Evolutionary conservation across 2,888 invertebrate species (phyloP), one percentile per base, ranked within the genome.

Genomic region (Tricholauxania praeusta): DNA sequence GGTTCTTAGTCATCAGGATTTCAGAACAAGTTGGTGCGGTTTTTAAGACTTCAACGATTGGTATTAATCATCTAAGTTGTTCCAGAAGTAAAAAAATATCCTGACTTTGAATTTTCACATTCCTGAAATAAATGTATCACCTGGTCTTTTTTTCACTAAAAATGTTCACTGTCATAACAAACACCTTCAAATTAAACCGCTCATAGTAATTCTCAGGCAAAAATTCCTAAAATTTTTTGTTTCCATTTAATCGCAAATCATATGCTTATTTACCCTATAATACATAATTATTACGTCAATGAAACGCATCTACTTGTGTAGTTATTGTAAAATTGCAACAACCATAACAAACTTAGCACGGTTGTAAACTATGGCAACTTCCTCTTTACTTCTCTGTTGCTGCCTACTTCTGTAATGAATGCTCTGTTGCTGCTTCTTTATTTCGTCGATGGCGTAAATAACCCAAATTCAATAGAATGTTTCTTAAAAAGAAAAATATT

Each of bases 361-460:
- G 64, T 49, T 19, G 19, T 28, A 51, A 22, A 22, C 49, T 64
- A 22, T 15, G 49, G 17, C 64, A 14, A 51, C 22, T 22, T 49
- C 64, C 22, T 64, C 47, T 4, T 17, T n/a, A 12, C 51, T 10
- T 7, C 12, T 64, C 19, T 49, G 32, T 17, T 48, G n/a, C 12
- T 39, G 8, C 39, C 39, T 39, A 12, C 59, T 59, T 8, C 15
- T 60, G 32, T 32, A 39, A 12, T n/a, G 15, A 28, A n/a, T 32
- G 12, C 32, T 62, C 17, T 32, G 19, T 4, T n/a, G 60, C 60
- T 62, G 39, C n/a, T 57, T n/a, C 19, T 10, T 62, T 32, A 17
- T 14, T 51, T 64, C 51, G 49, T 49, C 64, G 64, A 64, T 64
- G 64, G 64, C 64, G 64, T 51, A 51, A 64, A 64, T 64, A 64